Percentiles rank a stretch among this genome's conserved stretches.
Evolutionary conservation across 2,797 vertebrate genomes (phyloP).

Genomic region (Microctenopoma lineatum): DNA sequence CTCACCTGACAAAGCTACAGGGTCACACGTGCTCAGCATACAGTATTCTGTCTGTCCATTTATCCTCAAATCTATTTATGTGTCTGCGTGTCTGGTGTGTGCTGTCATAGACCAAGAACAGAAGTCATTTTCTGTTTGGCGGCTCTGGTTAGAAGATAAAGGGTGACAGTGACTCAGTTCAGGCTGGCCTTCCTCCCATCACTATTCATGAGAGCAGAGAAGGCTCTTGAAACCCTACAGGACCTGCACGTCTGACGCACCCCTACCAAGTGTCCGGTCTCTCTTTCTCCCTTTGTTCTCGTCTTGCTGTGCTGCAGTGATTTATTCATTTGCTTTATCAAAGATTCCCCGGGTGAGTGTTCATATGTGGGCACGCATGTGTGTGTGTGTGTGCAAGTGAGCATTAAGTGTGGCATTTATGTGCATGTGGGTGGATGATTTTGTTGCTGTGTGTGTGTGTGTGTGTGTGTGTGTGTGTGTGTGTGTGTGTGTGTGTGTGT

Average conservation of each 20-base stretch:
- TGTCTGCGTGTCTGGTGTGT: not conserved
- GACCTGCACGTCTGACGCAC: conserved; percentile 63
- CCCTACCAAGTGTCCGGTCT: conserved; percentile 43
- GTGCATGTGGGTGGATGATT: conserved; percentile 56
- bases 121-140: conserved; percentile 46
- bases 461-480: conserved; percentile 23
- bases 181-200: conserved; percentile 60
- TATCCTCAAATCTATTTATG: conserved; percentile 7
- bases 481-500: conserved; percentile 22
- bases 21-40: conserved; percentile 14
- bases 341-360: conserved; percentile 65
- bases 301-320: conserved; percentile 62
- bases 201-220: conserved; percentile 73
- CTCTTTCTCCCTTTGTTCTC: conserved; percentile 43
- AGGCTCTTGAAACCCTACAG: conserved; percentile 54
- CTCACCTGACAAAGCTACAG: conserved; percentile 26
- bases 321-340: conserved; percentile 77
- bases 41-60: not conserved
- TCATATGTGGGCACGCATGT: conserved; percentile 37
- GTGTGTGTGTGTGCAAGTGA: conserved; percentile 36
- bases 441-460: conserved; percentile 32
- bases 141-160: conserved; percentile 39
- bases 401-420: conserved; percentile 61
- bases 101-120: conserved; percentile 25
- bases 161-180: conserved; percentile 56